Evolutionary conservation across 2,113 vertebrate species (phyloP), one percentile per base, ranked within the genome.

Genomic region (Sapayoa aenigma): DNA sequence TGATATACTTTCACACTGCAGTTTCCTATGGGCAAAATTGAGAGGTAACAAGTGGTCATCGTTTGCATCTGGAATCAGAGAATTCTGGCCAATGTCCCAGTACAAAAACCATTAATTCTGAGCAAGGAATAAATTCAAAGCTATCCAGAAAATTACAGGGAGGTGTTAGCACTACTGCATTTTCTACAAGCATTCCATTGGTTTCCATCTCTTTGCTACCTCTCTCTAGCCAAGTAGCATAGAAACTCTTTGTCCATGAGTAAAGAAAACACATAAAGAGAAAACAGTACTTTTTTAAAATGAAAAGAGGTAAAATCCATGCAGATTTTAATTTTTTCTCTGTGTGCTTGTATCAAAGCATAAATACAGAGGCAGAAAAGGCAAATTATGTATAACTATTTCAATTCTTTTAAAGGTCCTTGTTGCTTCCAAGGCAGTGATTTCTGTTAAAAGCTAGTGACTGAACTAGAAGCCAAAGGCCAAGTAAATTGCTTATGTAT

Each of bases 401-500:
- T 66, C 63, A 90, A 35, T 59, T 55, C 23, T 52, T 83, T 68
- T 59, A 87, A 78, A 72, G 62, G 41, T 90, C 77, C 69, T 58
- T 91, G 10, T 39, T 90, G 21, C 49, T 92, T 84, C 50, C 44
- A 49, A 93, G 60, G 55, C n/a, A 87, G n/a, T 65, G 80, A 87
- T 93, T 95, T 94, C 84, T 77, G 66, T 49, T 87, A 76, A 90
- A 87, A 93, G 62, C 63, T 16, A 56, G 47, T 35, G 25, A 55
- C 50, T 92, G 67, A 86, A 62, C 35, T 47, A 46, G n/a, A 76
- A 49, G 69, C 42, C 66, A 73, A 31, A 86, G 77, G 49, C 63
- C 72, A 56, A 78, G 71, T 30, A 94, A 90, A 94, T 47, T 92
- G 55, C 49, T 95, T 95, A 92, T 74, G 52, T 91, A 92, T 90